Conservation (phyloP, 1,140 invertebrate genomes). For the Oscheius sp. region DNA sequence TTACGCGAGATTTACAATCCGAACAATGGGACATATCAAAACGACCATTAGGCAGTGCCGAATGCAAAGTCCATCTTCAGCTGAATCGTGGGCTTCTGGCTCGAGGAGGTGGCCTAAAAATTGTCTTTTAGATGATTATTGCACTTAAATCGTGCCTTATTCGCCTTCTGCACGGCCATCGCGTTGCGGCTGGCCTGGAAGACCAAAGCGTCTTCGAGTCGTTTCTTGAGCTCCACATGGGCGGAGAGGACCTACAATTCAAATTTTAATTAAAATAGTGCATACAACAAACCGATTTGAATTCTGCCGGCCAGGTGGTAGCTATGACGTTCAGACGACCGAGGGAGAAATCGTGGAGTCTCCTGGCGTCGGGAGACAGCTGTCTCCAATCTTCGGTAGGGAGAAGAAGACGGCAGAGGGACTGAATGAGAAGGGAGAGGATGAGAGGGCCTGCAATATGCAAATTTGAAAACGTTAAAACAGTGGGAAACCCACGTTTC, state of each 20-base stretch:
- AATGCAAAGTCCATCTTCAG: too few species aligned
- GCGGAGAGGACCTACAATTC: slow-evolving; percentile 6
- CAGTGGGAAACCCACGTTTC: slow-evolving; percentile 75
- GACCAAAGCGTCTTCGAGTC: slow-evolving; percentile 18
- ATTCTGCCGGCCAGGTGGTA: slow-evolving; percentile 16
- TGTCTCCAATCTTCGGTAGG: slow-evolving; percentile 38
- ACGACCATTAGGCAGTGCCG: too few species aligned
- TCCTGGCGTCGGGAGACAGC: slow-evolving; percentile 22
- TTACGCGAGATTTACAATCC: too few species aligned
- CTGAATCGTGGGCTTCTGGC: too few species aligned
- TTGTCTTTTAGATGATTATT: too few species aligned
- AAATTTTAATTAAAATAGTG: neutral
- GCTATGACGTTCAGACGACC: slow-evolving; percentile 47
- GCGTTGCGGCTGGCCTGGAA: slow-evolving; percentile 19
- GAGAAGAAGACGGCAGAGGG: slow-evolving; percentile 45
- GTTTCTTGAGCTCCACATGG: slow-evolving; percentile 11
- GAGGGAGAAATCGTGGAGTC: slow-evolving; percentile 54
- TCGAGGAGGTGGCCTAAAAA: too few species aligned
- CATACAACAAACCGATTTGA: slow-evolving; percentile 5
- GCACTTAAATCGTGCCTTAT: too few species aligned
- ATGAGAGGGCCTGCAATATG: slow-evolving; percentile 37
- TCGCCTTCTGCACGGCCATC: too few species aligned
- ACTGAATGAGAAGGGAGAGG: slow-evolving; percentile 49
- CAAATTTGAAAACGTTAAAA: neutral
- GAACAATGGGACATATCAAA: too few species aligned